phyloP scores from a whole-genome alignment of 2,113 vertebrate species.

The Australoheros scitulus region DNA sequence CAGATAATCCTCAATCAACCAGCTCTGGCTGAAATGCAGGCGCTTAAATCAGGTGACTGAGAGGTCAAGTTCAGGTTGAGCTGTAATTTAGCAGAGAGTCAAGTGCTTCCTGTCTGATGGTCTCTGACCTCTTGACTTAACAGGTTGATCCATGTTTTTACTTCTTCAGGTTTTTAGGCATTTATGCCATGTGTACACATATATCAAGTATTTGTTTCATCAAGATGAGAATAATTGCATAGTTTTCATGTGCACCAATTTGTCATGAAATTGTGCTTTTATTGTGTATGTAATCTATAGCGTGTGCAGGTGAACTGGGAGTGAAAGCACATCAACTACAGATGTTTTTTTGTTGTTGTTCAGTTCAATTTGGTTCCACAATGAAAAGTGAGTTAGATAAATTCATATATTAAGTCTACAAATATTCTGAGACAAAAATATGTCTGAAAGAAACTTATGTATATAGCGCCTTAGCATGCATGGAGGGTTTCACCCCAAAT shows the following conservation, averaged over 20 bases:
- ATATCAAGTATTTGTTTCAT: not conserved
- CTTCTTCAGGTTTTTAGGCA: not conserved
- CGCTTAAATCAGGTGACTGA: slow-evolving; percentile 41
- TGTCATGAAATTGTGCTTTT: not conserved
- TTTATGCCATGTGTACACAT: not conserved
- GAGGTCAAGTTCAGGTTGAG: slow-evolving; percentile 69
- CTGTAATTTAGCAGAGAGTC: slow-evolving; percentile 24
- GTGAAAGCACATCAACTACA: not conserved
- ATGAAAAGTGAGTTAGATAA: not conserved
- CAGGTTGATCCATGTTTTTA: not conserved
- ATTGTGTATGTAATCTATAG: not conserved
- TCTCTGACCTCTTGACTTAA: slow-evolving; percentile 31
- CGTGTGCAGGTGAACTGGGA: not conserved
- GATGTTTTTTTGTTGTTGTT: not conserved
- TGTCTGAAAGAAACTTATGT: not conserved
- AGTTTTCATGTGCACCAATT: not conserved
- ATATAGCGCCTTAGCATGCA: not conserved
- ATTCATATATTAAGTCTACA: not conserved
- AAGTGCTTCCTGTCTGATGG: slow-evolving; percentile 30
- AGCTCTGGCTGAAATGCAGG: slow-evolving; percentile 8
- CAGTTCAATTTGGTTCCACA: not conserved
- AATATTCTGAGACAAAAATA: not conserved
- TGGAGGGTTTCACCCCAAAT: too few species aligned
- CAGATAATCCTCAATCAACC: slow-evolving; percentile 45
- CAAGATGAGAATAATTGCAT: not conserved